Evolutionary conservation across 1,140 invertebrate genomes (phyloP), one percentile per base, ranked within the genome.

Genomic region (Magallana angulata): DNA sequence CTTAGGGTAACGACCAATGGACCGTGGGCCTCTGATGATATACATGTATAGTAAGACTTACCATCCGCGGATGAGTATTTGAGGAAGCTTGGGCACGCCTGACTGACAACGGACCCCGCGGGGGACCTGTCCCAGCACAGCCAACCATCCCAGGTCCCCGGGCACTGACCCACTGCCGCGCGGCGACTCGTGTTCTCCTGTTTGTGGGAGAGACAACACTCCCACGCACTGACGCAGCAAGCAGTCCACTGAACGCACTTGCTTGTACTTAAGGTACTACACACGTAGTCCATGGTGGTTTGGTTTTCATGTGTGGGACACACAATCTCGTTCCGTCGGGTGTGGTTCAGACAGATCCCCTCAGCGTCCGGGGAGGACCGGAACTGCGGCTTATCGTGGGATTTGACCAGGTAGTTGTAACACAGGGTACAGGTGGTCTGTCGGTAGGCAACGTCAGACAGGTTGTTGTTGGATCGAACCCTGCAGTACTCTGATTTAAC

Each of bases 141-240:
- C 87, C 87, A 88, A 0, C 87, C 87, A 60, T 88, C 87, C 87
- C 87, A 88, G 3, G 64, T 86, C 12, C 71, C 18, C 30, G 87
- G 84, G 62, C 87, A 88, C 7, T 7, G 4, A 1, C 3, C n/a
- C 18, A 57, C n/a, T 8, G 24, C 57, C 24, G 16, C 56, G 24
- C 14, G 3, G 24, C 36, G 36, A 48, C 36, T 48, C 36, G 18
- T 30, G 9, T 76, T 76, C 8, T 56, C 12, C 1, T 7, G 56
- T n/a, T 14, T 83, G 24, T 82, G 59, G 8, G 48, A 30, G 7
- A 68, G 48, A n/a, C 86, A 87, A 18, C 86, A 87, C 16, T 84
- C 57, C 59, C 59, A 48, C 57, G 86, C 86, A 71, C 82, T 82
- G 36, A 68, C 11, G 24, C 86, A 87, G 56, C 86, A 87, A 62